Base-by-base conservation (phyloP, 1,140 invertebrate species). In the Heliconius melpomene region DNA sequence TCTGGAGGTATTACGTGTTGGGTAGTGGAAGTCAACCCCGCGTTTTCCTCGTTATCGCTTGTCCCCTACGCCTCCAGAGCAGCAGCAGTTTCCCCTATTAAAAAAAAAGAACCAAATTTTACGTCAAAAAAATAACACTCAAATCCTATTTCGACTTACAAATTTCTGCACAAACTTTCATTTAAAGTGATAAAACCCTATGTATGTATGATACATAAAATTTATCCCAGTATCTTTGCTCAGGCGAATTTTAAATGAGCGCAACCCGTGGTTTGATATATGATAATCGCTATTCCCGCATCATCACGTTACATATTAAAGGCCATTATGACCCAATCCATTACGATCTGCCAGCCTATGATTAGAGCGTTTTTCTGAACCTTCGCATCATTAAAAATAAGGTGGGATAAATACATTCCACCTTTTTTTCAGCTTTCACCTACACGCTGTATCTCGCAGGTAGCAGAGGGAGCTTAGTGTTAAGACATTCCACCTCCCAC, bases 331-430 rank as follows among this genome's bases (percentile, higher is more conserved):
- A 57, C 54, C 54, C 54, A 57, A 57, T 57, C 54, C 54, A 57
- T 57, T 57, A 57, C 54, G 54, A 57, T 11, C 8, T 57, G 54
- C 54, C 54, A 57, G 54, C 54, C 54, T 23, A 57, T 57, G 54
- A 57, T 57, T 57, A 57, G 54, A 57, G 54, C 54, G 54, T 57
- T 57, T 57, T 57, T 57, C 54, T 57, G 54, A 57, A 57, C 54
- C 54, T 57, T 11, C 20, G 20, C 54, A 57, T 11, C 54, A 57
- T 57, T 57, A 23, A 57, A 57, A 57, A 23, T 57, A 23, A 23
- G 54, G 54, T 57, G 54, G n/a, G 23, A 23, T 23, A 3, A 23
- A 11, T 23, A 57, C 18, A n/a, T 29, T 23, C 8, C 1, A 23
- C 1, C 0, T 20, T 20, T 52, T 52, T 52, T 20, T 52, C 7